phyloP scores from a whole-genome alignment of 2,797 vertebrate species.

The Sebastes itinus region DNA sequence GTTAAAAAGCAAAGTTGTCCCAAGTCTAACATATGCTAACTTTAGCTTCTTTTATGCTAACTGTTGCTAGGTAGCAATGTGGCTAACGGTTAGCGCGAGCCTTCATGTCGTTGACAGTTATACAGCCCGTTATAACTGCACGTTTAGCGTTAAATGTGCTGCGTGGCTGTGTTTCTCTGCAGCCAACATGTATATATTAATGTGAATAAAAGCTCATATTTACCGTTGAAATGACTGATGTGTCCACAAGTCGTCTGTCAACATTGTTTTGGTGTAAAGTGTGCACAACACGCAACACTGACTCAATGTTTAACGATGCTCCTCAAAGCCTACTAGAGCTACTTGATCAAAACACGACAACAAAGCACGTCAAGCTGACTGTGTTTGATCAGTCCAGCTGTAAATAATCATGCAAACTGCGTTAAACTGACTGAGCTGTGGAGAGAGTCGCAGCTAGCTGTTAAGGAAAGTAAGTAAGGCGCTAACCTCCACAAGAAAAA shows the following conservation, averaged over 20 bases:
- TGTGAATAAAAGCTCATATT: conserved; percentile 33
- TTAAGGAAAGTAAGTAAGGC: conserved; percentile 71
- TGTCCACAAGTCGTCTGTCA: conserved; percentile 78
- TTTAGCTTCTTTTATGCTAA: too few relatives aligned
- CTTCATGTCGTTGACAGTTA: conserved; percentile 42
- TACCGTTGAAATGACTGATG: conserved; percentile 75
- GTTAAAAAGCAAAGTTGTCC: not conserved
- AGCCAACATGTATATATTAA: not conserved
- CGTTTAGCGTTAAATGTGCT: not conserved
- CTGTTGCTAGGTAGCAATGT: too few relatives aligned
- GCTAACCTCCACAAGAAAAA: conserved; percentile 84
- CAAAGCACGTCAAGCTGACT: not conserved
- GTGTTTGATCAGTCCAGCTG: not conserved
- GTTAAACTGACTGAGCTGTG: conserved; percentile 32
- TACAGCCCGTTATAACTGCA: not conserved
- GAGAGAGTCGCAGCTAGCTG: conserved; percentile 61
- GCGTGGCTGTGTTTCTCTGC: fast-evolving
- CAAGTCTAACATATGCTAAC: not conserved
- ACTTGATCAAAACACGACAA: conserved; percentile 4
- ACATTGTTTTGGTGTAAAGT: conserved; percentile 83
- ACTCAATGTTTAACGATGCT: conserved; percentile 46
- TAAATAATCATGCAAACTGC: conserved; percentile 26
- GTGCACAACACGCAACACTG: conserved; percentile 58
- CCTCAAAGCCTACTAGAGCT: not conserved
- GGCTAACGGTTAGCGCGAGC: too few relatives aligned